Evolutionary conservation across 2,113 vertebrate genomes (phyloP), one percentile per base, ranked within the genome.

Genomic region (Oryzias woworae): DNA sequence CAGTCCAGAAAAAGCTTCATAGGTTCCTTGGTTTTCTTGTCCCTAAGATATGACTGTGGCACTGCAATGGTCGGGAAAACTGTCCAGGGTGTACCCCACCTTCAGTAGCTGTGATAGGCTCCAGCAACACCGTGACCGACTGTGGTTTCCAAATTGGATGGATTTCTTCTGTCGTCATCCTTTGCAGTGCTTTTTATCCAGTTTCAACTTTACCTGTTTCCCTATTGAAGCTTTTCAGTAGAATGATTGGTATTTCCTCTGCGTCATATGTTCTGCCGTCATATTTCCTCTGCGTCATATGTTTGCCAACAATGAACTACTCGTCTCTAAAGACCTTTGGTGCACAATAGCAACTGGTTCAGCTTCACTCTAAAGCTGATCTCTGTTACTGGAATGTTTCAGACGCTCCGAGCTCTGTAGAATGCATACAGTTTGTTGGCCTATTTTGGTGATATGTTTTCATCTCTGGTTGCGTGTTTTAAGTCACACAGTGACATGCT

Each of bases 201-300:
- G 55, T 58, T 63, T 62, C 1, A 14, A 49, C 69, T 84, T 77
- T 84, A 77, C 83, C 86, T 81, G 74, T 68, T 66, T 78, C 69
- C 74, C 71, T 74, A 73, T 62, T 65, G 68, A 54, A n/a, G 77
- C 69, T 61, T 58, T 75, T 83, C 82, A 76, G 72, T 73, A 51
- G 42, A 64, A 83, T 84, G 73, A 87, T 82, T 86, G 81, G 78
- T 81, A 89, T 90, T 91, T 91, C 89, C 89, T 89, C 68, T 87
- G 87, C 90, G 77, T 90, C 88, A 84, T 74, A 28, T 61, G 58
- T 54, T 81, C 51, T 53, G 68, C 61, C 26, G 26, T 26, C 5
- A 26, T 20, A 20, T 20, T 20, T 20, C 20, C 20, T 20, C 20
- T 20, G 1, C 20, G 20, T 20, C 20, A 20, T 20, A 20, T 20